Base-by-base conservation (phyloP, 2,888 invertebrate species). In the Conistra vaccinii region DNA sequence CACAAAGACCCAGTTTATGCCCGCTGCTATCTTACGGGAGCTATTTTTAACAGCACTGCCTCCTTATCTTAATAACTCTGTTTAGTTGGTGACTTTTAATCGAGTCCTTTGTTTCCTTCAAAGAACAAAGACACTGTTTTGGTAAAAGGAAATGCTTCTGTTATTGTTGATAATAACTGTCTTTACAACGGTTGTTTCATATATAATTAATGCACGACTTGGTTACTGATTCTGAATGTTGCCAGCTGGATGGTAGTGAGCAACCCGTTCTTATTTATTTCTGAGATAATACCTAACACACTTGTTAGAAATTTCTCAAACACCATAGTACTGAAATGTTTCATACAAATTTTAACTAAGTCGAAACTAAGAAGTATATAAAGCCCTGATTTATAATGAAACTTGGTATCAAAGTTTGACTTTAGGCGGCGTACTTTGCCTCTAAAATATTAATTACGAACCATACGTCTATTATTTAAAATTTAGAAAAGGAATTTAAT, bases 21-120 rank as follows among this genome's bases (percentile, higher is more conserved):
- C 81, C 72, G 78, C 76, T 86, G 86, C 89, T 91, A 90, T 92
- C 90, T 89, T 81, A 85, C 77, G 84, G 81, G 76, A 87, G 89
- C 87, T 90, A 91, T 92, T 93, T 92, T 91, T 91, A 92, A 89
- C 87, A 79, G 85, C 87, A 89, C 86, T 55, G 85, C 87, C 83
- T 75, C 91, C 91, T 92, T 92, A 92, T 93, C 92, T 92, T 89
- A 89, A 91, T 90, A 90, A 88, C 87, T 90, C 90, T 89, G 90
- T 89, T 92, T 87, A 89, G 88, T 85, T 87, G 85, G 82, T 86
- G 90, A 89, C 89, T 91, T 90, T 90, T 91, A 92, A 92, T 92
- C 90, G 89, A 85, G 87, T 86, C 88, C 85, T 88, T 89, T 90
- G 88, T 89, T 84, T 76, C 75, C 78, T 84, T 80, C 80, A 76